Evolutionary conservation across 2,797 vertebrate species (phyloP), one percentile per base, ranked within the genome.

Genomic region (Pitangus sulphuratus): DNA sequence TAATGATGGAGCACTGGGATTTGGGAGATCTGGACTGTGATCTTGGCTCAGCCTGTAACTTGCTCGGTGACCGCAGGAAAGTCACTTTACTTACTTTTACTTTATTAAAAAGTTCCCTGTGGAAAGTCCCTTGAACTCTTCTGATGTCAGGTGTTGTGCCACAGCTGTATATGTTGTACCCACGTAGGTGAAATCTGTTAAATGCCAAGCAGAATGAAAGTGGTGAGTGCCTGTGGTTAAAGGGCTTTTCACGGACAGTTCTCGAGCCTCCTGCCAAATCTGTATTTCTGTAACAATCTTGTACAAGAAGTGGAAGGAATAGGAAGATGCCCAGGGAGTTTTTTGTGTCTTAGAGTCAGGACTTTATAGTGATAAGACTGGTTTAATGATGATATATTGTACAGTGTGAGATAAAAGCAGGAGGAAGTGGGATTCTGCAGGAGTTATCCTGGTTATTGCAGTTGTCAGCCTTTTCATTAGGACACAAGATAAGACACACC

Each of bases 1-100:
- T 19, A 82, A 88, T 90, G 96, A 97, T 87, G 83, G 91, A 96
- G 42, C 79, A 57, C 69, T 90, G 87, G 91, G 93, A 92, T 85
- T 78, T 5, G 8, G 65, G 64, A 93, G 71, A 12, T 71, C 89
- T 95, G 91, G 89, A 33, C 35, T 9, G 10, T 1, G 9, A 75
- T 95, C 84, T 91, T 97, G 95, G 93, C 91, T 95, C 89, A 89
- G 68, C 68, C 69, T 42, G 2, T 20, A 54, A 25, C 53, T 58
- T 35, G 68, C 69, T 92, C 64, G 64, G 65, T 0, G 11, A 94
- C 91, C 87, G 90, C 76, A 28, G 65, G 35, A 90, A 97, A 91
- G 91, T 94, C 89, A 97, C 45, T 91, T 87, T 15, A 50, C 68
- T 94, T 72, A 54, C 84, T 92, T 80, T 40, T 78, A 39, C 57